Evolutionary conservation across 2,113 vertebrate genomes (phyloP), one percentile per base, ranked within the genome.

Genomic region (Rhegmatorhina hoffmannsi): DNA sequence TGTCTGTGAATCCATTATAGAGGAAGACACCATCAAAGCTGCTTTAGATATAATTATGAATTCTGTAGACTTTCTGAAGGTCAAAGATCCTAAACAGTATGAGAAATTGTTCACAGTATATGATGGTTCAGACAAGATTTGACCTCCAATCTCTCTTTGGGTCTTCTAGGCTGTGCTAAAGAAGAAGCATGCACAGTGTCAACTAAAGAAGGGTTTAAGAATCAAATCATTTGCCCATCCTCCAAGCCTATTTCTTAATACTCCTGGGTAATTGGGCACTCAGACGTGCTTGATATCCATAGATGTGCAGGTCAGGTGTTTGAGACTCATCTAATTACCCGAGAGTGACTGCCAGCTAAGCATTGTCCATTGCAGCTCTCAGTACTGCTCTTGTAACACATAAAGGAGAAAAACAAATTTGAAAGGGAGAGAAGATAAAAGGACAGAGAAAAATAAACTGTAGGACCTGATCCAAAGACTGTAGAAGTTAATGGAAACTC

Each of bases 1-100:
- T 77, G 52, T 88, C 96, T 96, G 95, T 97, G 97, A 97, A 97
- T 97, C 97, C 90, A 97, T 98, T 97, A 97, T 97, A 95, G 87
- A 79, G 79, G 89, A 93, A 91, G 89, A 87, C 92, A 85, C 78
- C 79, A 92, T 94, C 90, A 89, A 91, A 97, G 86, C 96, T 97
- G 82, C 94, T 98, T 92, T 96, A 93, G 96, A 76, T 92, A 76
- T 97, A 97, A 98, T 98, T 97, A 97, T 88, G 83, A 97, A 95
- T 93, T 81, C 95, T 82, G 87, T 92, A 94, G 94, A 84, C 90
- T 97, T 96, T 94, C 46, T 86, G 68, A 92, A 87, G 94, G 94
- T 96, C 95, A 97, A 81, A 97, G 96, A 96, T 95, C 95, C 94
- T 68, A 83, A 94, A 69, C 44, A 24, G 56, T 49, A 94, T 90